These are phyloP conservation scores for Emydura subglobosa DNA, from an alignment of 2,113 vertebrate species.

Conservation along the genomic window DNA sequence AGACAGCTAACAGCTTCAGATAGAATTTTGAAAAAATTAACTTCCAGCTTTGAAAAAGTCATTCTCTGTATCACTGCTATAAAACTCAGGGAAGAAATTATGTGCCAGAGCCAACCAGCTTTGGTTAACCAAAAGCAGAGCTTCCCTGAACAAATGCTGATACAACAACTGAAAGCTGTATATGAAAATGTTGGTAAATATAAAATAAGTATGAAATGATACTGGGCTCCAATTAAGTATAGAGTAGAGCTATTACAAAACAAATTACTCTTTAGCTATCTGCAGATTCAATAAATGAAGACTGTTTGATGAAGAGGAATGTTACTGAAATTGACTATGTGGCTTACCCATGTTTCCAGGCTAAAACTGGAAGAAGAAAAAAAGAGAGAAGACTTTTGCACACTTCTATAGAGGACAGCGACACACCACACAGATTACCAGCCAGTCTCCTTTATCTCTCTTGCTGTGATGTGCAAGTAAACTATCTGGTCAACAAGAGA, in stretches of 20 bases:
- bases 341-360: neutral
- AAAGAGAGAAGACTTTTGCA: accelerated
- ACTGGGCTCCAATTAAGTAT: neutral
- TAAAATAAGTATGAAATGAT: neutral
- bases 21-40: neutral
- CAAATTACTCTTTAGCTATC: neutral
- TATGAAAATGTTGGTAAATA: neutral
- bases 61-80: neutral
- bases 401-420: neutral
- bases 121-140: neutral
- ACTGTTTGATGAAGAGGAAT: neutral
- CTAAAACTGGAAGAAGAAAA: neutral
- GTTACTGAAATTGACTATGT: neutral
- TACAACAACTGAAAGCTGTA: neutral
- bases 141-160: neutral
- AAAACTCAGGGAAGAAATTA: neutral
- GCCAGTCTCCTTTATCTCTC: neutral
- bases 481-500: neutral
- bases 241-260: neutral
- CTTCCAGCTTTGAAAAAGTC: neutral
- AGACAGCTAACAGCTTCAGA: neutral
- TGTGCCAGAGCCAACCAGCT: neutral
- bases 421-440: neutral
- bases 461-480: neutral
- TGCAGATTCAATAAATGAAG: neutral